Percentiles rank a stretch among this genome's conserved stretches.
These are phyloP conservation scores for Cylas formicarius DNA, from an alignment of 1,140 invertebrate species.

Conservation along the genomic window DNA sequence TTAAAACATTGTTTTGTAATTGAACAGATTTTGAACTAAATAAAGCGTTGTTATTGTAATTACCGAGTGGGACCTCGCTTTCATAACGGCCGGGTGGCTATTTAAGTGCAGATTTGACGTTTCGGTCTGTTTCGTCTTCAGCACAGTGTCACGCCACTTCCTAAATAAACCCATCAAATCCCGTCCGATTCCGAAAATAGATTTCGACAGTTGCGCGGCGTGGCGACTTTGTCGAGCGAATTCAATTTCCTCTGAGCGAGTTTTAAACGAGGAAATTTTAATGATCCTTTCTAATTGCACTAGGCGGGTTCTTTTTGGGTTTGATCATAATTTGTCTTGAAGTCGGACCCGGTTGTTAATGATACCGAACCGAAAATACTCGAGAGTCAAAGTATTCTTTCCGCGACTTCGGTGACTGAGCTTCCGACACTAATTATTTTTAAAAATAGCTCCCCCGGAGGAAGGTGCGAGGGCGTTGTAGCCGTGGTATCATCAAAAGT, in stretches of 20 bases:
- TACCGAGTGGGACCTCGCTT: too few species aligned
- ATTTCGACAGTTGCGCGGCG: too few species aligned
- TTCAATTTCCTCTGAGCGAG: slow-evolving; percentile 4
- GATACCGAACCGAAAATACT: slow-evolving; percentile 19
- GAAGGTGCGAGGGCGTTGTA: not conserved
- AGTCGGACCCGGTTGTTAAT: slow-evolving; percentile 18
- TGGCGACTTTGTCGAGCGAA: too few species aligned
- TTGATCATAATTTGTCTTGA: slow-evolving; percentile 27
- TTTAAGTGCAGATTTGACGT: too few species aligned
- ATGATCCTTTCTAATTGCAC: slow-evolving; percentile 17
- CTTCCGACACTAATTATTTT: slow-evolving; percentile 34
- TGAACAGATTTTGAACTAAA: too few species aligned
- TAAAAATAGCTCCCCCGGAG: slow-evolving; percentile 25
- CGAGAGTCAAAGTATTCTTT: slow-evolving; percentile 11
- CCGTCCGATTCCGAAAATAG: too few species aligned
- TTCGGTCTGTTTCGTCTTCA: too few species aligned
- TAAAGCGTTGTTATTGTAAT: too few species aligned
- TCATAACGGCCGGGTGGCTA: too few species aligned
- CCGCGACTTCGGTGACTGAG: slow-evolving; percentile 18
- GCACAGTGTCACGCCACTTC: too few species aligned
- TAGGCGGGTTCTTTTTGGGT: slow-evolving; percentile 10
- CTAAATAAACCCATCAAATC: too few species aligned
- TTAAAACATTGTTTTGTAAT: too few species aligned
- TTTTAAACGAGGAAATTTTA: slow-evolving; percentile 10
- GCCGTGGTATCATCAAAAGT: not conserved